A percentile compares a stretch with the other conserved stretches of the same genome.
phyloP scores from a whole-genome alignment of 1,140 invertebrate species.

The Ptiloglossa arizonensis region DNA sequence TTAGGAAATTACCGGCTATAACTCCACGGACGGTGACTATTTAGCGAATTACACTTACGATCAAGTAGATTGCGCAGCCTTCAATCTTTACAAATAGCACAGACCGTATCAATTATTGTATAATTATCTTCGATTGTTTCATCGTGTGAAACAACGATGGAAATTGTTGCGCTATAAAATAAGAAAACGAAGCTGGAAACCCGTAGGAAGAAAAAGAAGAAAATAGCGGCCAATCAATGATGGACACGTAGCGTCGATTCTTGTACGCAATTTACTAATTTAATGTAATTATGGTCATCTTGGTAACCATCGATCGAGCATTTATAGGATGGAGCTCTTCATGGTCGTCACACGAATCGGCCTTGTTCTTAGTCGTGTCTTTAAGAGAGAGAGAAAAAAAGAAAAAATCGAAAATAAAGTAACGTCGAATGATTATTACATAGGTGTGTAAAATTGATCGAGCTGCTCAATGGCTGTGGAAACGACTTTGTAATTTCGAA shows the following conservation, averaged over 20 bases:
- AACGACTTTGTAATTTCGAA: too few relatives aligned
- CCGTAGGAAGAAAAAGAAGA: neutral
- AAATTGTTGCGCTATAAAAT: neutral
- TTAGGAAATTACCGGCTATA: neutral
- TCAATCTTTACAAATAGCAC: neutral
- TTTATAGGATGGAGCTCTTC: constrained; percentile 14
- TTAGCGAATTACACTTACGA: neutral
- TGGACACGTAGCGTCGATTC: neutral
- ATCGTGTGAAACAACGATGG: neutral
- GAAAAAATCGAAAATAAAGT: too few relatives aligned
- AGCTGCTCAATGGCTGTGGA: too few relatives aligned
- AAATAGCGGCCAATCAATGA: neutral
- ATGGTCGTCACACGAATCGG: neutral
- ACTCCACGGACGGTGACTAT: neutral
- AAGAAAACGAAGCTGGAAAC: neutral
- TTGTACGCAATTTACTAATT: constrained; percentile 26
- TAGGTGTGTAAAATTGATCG: too few relatives aligned
- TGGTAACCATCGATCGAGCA: constrained; percentile 36
- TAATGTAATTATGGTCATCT: constrained; percentile 21
- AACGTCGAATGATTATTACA: too few relatives aligned
- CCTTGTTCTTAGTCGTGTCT: constrained; percentile 3
- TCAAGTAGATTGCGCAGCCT: neutral
- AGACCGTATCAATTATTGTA: neutral
- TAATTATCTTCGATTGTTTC: constrained; percentile 7
- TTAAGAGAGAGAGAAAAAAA: neutral